phyloP scores from a whole-genome alignment of 2,797 vertebrate species.

The Acanthopagrus latus region DNA sequence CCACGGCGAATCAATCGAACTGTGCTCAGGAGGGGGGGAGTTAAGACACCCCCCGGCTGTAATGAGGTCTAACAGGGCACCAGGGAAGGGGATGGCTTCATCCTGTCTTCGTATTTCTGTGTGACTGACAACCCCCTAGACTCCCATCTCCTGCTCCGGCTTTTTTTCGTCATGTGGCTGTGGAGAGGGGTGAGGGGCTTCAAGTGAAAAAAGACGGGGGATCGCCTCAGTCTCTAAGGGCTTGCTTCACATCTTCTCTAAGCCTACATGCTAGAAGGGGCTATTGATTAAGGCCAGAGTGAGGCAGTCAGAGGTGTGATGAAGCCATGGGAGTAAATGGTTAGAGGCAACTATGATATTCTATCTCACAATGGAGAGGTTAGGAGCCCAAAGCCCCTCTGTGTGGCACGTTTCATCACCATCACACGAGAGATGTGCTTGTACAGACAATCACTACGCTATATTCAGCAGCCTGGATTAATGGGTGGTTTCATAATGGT shows the following conservation, averaged over 20 bases:
- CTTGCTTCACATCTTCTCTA: conserved; percentile 65
- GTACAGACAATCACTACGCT: conserved; percentile 8
- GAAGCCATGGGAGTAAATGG: conserved; percentile 46
- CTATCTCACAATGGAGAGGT: conserved; percentile 27
- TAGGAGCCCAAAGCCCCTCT: conserved; percentile 21
- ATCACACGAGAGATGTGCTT: conserved; percentile 3
- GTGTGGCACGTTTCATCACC: conserved; percentile 23
- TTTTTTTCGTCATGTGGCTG: conserved; percentile 45
- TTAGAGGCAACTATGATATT: conserved; percentile 42
- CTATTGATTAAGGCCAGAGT: conserved; percentile 70
- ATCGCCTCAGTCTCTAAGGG: conserved; percentile 60
- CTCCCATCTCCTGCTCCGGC: conserved; percentile 54
- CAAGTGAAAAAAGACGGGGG: conserved; percentile 46
- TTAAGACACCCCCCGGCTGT: conserved; percentile 51
- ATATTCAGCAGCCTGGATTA: conserved; percentile 13
- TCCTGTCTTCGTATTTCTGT: conserved; percentile 67
- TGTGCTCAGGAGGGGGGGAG: conserved; percentile 64
- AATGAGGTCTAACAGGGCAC: conserved; percentile 77
- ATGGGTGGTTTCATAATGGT: background rate
- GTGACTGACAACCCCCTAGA: conserved; percentile 73
- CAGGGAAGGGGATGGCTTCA: conserved; percentile 67
- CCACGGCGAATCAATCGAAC: conserved; percentile 68
- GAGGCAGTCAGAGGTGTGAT: conserved; percentile 55
- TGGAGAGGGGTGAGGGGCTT: conserved; percentile 28
- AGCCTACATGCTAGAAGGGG: conserved; percentile 52